Conservation (phyloP, 2,888 invertebrate genomes). For the Campoplex nolae region DNA sequence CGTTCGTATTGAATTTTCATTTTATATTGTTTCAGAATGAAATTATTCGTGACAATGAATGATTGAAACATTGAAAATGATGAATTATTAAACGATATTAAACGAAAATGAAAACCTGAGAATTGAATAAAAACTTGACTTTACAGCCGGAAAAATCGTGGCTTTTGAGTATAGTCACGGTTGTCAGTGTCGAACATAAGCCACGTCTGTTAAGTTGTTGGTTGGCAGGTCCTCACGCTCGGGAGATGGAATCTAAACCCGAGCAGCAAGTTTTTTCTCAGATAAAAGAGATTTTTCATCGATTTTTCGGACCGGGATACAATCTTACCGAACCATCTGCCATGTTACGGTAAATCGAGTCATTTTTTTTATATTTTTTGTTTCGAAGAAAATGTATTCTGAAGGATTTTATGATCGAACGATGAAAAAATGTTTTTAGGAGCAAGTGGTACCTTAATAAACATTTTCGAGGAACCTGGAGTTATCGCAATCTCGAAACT, state of each 20-base stretch:
- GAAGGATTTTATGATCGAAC: neutral
- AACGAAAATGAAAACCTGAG: too few species aligned
- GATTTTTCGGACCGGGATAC: conserved; percentile 85
- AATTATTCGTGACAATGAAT: neutral
- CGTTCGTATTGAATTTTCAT: conserved; percentile 65
- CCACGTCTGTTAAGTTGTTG: conserved; percentile 88
- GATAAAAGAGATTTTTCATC: conserved; percentile 84
- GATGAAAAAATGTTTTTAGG: conserved; percentile 37
- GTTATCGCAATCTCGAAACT: conserved; percentile 85
- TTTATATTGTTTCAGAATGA: neutral
- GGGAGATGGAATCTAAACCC: conserved; percentile 87
- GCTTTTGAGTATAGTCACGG: conserved; percentile 88
- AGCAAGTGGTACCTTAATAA: conserved; percentile 90
- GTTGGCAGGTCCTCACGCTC: conserved; percentile 88
- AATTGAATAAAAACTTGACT: neutral
- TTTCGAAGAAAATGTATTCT: neutral
- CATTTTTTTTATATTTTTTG: neutral
- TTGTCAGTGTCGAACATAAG: conserved; percentile 87
- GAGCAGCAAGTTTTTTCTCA: conserved; percentile 85
- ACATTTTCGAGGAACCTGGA: conserved; percentile 90
- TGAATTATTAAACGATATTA: too few species aligned
- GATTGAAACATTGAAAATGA: too few species aligned
- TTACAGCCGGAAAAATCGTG: conserved; percentile 85
- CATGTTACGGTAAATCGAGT: conserved; percentile 84
- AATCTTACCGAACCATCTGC: conserved; percentile 85